phyloP scores from a whole-genome alignment of 2,113 vertebrate genomes.

The Daphoenositta chrysoptera region DNA sequence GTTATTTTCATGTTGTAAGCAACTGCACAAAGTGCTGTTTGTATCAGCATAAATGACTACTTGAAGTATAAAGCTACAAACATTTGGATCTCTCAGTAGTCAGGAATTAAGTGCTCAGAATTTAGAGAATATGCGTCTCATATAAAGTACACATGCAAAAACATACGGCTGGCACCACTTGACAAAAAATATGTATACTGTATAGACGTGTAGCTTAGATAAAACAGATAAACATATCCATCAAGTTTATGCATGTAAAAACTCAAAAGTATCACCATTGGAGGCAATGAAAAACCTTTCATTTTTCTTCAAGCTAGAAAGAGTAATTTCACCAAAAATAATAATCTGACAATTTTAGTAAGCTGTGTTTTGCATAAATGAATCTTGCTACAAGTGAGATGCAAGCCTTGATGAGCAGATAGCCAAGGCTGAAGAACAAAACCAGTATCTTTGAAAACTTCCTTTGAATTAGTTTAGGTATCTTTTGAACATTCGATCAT shows the following conservation, averaged over 20 bases:
- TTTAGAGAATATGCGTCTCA: background rate
- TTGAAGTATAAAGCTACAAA: slow-evolving; percentile 41
- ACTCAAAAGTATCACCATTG: background rate
- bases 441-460: background rate
- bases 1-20: slow-evolving; percentile 44
- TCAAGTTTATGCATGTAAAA: background rate
- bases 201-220: background rate
- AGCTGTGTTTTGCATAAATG: background rate
- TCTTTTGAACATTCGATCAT: background rate
- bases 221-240: background rate
- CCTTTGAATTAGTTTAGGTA: background rate
- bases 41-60: slow-evolving; percentile 27
- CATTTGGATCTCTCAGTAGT: background rate
- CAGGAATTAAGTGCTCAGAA: background rate
- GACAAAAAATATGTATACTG: background rate
- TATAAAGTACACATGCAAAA: background rate
- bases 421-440: background rate
- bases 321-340: background rate
- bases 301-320: background rate
- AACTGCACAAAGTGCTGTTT: slow-evolving; percentile 34
- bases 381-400: background rate
- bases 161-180: background rate
- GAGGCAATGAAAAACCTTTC: background rate
- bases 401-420: background rate
- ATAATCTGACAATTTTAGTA: background rate